Conservation (phyloP, 2,113 vertebrate species). For the Pithys albifrons region DNA sequence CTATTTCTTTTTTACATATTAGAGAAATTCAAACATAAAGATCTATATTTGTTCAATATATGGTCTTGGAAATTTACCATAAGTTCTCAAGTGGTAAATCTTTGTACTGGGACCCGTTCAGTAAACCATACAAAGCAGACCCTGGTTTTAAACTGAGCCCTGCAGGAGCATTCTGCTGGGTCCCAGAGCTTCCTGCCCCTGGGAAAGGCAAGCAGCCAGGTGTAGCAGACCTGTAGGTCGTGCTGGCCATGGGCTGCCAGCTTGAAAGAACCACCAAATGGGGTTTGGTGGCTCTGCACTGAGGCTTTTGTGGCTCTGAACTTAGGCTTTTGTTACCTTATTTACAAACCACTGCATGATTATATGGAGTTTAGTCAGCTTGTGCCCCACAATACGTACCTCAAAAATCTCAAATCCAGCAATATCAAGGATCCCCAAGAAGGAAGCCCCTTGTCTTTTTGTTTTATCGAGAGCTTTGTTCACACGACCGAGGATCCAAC, state of each 20-base stretch:
- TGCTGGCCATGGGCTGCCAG: neutral
- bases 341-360: neutral
- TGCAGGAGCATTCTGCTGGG: neutral
- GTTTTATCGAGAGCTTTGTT: slow-evolving; percentile 97
- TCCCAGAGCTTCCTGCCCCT: neutral
- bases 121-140: neutral
- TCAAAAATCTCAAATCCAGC: slow-evolving; percentile 98
- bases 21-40: neutral
- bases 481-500: slow-evolving; percentile 89
- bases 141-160: neutral
- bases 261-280: neutral
- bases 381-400: slow-evolving; percentile 65
- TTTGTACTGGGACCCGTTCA: neutral
- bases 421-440: slow-evolving; percentile 95
- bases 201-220: neutral
- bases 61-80: neutral
- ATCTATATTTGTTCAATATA: neutral
- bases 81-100: neutral
- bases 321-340: neutral
- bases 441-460: slow-evolving; percentile 90
- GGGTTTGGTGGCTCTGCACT: neutral
- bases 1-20: neutral
- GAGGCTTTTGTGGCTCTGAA: neutral
- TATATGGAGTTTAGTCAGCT: neutral
- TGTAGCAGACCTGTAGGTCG: rapidly evolving